Evolutionary conservation across 2,888 invertebrate genomes (phyloP).

Genomic region (Heliconius erato): DNA sequence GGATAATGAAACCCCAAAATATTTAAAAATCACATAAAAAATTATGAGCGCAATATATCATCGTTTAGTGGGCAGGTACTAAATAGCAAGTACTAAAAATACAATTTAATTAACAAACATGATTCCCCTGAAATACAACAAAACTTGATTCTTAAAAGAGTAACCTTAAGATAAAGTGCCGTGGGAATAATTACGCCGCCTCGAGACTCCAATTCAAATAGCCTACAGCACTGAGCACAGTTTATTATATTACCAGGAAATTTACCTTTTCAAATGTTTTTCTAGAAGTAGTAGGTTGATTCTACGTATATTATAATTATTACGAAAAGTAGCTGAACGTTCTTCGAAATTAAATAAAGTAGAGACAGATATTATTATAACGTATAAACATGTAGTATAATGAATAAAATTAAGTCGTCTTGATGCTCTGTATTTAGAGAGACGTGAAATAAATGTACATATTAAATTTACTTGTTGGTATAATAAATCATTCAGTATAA

Average conservation of each 20-base stretch:
- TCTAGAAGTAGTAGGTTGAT: background rate
- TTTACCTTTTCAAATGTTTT: background rate
- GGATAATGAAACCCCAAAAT: too few species aligned
- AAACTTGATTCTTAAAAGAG: background rate
- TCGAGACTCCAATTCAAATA: conserved; percentile 20
- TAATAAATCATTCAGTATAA: conserved; percentile 28
- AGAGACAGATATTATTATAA: background rate
- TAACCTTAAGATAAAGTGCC: background rate
- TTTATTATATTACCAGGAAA: conserved; percentile 23
- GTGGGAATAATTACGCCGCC: conserved; percentile 11
- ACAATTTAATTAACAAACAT: background rate
- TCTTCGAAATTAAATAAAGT: background rate
- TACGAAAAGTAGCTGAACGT: background rate
- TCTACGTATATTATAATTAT: background rate
- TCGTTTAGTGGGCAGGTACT: fast-evolving
- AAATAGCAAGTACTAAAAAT: too few species aligned
- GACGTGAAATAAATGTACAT: conserved; percentile 8
- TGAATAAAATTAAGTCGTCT: background rate
- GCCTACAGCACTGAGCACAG: background rate
- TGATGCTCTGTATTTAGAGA: background rate
- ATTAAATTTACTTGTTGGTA: conserved; percentile 17
- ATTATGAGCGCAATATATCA: too few species aligned
- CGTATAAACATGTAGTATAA: background rate
- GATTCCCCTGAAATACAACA: background rate
- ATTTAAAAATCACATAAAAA: too few species aligned